phyloP scores from a whole-genome alignment of 2,888 invertebrate species.

The Yponomeuta evonymella region DNA sequence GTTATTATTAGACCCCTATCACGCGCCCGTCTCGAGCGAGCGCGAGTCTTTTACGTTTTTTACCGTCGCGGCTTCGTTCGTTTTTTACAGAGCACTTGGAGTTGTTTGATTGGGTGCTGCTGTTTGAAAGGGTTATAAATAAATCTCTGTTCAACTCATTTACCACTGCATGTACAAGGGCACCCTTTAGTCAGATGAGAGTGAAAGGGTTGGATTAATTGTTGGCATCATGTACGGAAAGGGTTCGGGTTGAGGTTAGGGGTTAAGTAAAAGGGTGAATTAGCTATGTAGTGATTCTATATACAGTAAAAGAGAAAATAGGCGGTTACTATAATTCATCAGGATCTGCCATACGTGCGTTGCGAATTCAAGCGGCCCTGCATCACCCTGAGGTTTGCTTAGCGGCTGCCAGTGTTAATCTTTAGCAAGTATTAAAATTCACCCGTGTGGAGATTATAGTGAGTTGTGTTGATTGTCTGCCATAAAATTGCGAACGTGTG shows the following conservation, averaged over 20 bases:
- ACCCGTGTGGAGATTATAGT: conserved; percentile 7
- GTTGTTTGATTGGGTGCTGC: conserved; percentile 49
- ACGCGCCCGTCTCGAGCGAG: conserved; percentile 51
- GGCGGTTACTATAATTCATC: not conserved
- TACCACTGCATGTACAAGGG: not conserved
- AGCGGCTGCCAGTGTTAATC: conserved; percentile 44
- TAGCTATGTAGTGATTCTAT: not conserved
- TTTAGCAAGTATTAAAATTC: conserved; percentile 55
- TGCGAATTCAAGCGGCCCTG: not conserved
- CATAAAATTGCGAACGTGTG: conserved; percentile 42
- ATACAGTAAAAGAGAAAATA: not conserved
- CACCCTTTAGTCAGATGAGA: conserved; percentile 10
- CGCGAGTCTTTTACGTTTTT: conserved; percentile 66
- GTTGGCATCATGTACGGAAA: conserved; percentile 16
- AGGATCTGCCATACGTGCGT: not conserved
- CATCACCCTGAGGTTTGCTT: not conserved
- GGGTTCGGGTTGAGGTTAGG: conserved; percentile 18
- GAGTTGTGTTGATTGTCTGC: conserved; percentile 23
- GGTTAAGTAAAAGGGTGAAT: conserved; percentile 33
- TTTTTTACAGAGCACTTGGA: conserved; percentile 45
- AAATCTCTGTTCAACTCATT: conserved; percentile 46
- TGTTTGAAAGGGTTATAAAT: conserved; percentile 64
- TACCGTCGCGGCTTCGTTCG: conserved; percentile 43
- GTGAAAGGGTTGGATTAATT: conserved; percentile 59
- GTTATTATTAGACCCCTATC: conserved; percentile 65